Evolutionary conservation across 2,797 vertebrate genomes (phyloP).

Genomic region (Aulostomus chinensis): DNA sequence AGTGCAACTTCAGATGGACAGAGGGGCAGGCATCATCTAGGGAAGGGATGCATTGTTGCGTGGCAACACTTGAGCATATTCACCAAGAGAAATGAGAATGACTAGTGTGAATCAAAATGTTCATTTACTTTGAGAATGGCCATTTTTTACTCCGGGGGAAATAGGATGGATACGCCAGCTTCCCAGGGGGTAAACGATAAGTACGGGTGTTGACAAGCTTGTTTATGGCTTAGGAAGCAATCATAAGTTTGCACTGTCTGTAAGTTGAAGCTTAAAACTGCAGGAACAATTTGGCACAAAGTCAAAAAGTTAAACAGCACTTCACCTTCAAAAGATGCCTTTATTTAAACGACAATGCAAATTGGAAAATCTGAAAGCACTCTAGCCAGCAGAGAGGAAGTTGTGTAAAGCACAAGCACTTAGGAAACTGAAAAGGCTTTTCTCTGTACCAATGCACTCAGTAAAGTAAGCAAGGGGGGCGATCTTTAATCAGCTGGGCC

Average conservation of each 20-base stretch:
- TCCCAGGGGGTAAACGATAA: conserved; percentile 61
- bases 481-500: too few species aligned
- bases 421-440: too few species aligned
- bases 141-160: conserved; percentile 46
- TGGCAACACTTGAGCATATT: conserved; percentile 82
- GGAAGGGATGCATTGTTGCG: conserved; percentile 68
- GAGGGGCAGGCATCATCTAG: conserved; percentile 30
- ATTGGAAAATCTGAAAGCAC: conserved; percentile 38
- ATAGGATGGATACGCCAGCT: conserved; percentile 27
- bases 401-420: conserved; percentile 10
- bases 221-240: conserved; percentile 50
- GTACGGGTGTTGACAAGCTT: conserved; percentile 53
- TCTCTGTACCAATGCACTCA: too few species aligned
- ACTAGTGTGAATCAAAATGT: conserved; percentile 71
- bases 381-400: background rate
- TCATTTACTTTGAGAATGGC: conserved; percentile 68
- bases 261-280: conserved; percentile 23
- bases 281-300: conserved; percentile 26
- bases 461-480: too few species aligned
- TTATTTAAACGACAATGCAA: conserved; percentile 31
- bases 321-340: conserved; percentile 34
- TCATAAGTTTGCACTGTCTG: conserved; percentile 36
- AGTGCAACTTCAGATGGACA: conserved; percentile 57
- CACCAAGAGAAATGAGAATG: conserved; percentile 73
- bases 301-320: conserved; percentile 34